phyloP scores from a whole-genome alignment of 2,888 invertebrate genomes.

The Muschampia plurimacula region DNA sequence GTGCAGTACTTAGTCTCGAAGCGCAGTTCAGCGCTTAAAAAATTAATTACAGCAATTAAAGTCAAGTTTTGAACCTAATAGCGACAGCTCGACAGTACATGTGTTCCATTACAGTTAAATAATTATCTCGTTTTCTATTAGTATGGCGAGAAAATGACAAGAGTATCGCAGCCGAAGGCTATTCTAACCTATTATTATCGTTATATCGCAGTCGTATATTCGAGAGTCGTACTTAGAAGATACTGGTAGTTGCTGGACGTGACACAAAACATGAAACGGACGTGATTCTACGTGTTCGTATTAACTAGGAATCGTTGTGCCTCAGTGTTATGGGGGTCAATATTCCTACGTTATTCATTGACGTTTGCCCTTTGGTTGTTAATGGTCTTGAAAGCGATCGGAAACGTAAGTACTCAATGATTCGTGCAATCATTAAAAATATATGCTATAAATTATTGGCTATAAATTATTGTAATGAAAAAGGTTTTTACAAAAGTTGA shows the following conservation, averaged over 20 bases:
- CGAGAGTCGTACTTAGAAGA: conserved; percentile 49
- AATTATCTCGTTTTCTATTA: conserved; percentile 77
- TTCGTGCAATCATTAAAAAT: not conserved
- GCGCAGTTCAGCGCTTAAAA: conserved; percentile 14
- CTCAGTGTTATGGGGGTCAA: conserved; percentile 5
- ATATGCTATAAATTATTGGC: too few relatives aligned
- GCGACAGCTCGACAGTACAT: conserved; percentile 30
- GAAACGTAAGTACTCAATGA: not conserved
- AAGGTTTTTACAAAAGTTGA: too few relatives aligned
- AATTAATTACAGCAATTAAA: conserved; percentile 28
- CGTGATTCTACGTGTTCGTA: not conserved
- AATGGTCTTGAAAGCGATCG: not conserved
- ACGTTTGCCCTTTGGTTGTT: not conserved
- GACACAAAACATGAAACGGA: conserved; percentile 38
- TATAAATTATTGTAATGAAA: too few relatives aligned
- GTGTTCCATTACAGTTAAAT: conserved; percentile 57
- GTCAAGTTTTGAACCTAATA: conserved; percentile 29
- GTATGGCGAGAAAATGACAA: conserved; percentile 77
- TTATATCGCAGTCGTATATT: conserved; percentile 45
- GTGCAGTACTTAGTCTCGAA: conserved; percentile 20
- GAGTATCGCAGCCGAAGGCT: conserved; percentile 65
- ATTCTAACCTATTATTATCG: conserved; percentile 65
- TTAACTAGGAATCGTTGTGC: not conserved
- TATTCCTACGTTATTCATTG: not conserved
- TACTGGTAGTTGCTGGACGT: conserved; percentile 57